These are phyloP conservation scores for Ceratina japonica DNA, from an alignment of 1,140 invertebrate genomes.

Conservation along the genomic window DNA sequence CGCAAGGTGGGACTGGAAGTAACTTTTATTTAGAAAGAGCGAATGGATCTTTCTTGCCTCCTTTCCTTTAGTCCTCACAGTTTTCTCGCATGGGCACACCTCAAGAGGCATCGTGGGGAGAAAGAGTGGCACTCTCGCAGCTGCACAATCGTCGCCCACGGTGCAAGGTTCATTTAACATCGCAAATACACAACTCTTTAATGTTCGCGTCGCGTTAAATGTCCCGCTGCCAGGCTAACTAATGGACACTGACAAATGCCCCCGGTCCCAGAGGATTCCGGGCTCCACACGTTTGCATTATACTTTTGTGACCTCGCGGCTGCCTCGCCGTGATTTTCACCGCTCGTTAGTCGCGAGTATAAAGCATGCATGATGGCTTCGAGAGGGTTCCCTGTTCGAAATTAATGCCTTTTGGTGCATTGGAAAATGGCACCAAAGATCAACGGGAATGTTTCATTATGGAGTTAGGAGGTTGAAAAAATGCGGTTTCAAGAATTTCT, in stretches of 20 bases:
- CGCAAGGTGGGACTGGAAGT: constrained; percentile 22
- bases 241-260: constrained; percentile 67
- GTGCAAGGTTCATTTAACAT: constrained; percentile 66
- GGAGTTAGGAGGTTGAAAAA: too few relatives aligned
- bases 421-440: too few relatives aligned
- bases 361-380: neutral
- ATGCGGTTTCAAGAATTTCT: too few relatives aligned
- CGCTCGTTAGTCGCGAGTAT: neutral
- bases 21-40: constrained; percentile 58
- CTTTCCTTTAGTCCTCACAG: constrained; percentile 48
- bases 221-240: constrained; percentile 52
- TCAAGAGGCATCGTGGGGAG: constrained; percentile 44
- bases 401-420: neutral
- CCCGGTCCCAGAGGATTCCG: constrained; percentile 44
- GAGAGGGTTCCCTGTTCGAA: neutral
- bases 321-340: neutral
- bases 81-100: constrained; percentile 65
- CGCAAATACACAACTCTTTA: constrained; percentile 69
- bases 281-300: constrained; percentile 31
- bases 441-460: too few relatives aligned
- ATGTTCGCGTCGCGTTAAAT: constrained; percentile 63
- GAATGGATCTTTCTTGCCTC: constrained; percentile 43
- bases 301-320: constrained; percentile 10
- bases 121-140: constrained; percentile 47
- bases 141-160: constrained; percentile 67